Conservation (phyloP, 2,888 invertebrate genomes). For the Dichetophora obliterata region DNA sequence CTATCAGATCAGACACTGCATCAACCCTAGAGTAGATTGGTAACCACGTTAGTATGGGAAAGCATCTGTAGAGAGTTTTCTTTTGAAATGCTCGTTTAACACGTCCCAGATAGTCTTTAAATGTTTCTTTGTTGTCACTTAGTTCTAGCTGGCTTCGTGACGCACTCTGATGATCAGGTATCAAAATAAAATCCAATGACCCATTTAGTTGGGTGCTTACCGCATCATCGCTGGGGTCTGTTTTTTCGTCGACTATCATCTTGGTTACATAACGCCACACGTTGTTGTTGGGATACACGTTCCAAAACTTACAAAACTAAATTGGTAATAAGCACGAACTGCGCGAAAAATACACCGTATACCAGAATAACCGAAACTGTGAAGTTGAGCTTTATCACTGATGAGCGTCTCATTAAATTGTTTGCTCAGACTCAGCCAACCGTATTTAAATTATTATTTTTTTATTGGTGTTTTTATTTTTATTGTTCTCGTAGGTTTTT, state of each 20-base stretch:
- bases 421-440: too few species aligned
- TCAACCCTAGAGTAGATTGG: constrained; percentile 78
- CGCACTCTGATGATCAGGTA: constrained; percentile 46
- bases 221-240: neutral
- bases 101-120: constrained; percentile 54
- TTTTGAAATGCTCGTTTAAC: constrained; percentile 72
- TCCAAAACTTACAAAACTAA: neutral
- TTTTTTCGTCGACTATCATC: neutral
- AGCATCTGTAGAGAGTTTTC: constrained; percentile 77
- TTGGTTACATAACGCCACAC: neutral
- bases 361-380: neutral
- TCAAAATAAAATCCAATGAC: constrained; percentile 44
- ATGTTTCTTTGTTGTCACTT: neutral
- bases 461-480: too few species aligned
- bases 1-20: constrained; percentile 86
- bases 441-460: too few species aligned
- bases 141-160: constrained; percentile 43
- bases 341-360: neutral
- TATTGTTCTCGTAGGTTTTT: too few species aligned
- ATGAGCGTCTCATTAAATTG: neutral
- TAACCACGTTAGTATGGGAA: constrained; percentile 82
- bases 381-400: constrained; percentile 6
- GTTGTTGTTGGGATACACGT: neutral
- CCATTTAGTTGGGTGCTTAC: constrained; percentile 14
- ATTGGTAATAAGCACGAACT: neutral